Base-by-base conservation (phyloP, 2,888 invertebrate species). In the Drosophila nr. fundita region DNA sequence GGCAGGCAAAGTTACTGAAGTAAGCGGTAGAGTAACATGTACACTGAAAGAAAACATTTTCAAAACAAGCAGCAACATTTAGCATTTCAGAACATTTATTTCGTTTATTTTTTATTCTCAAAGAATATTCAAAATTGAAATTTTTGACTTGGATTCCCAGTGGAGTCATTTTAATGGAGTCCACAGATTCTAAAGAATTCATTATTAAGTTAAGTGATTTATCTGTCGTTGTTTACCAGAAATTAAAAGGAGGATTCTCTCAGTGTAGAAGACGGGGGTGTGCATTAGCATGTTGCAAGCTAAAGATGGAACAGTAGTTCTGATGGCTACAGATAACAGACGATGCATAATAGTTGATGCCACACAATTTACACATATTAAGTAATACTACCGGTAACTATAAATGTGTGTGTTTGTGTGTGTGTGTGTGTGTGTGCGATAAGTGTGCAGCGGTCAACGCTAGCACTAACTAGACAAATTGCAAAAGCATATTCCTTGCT, bases 311-410 rank as follows among this genome's bases (percentile, higher is more conserved):
- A 67, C 64, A 52, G 71, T 45, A 54, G 70, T 68, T 68, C 66
- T 78, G 85, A 85, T 89, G 85, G 80, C 73, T 63, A 58, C 68
- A 85, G 85, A 85, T 85, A 89, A 82, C 89, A 78, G 76, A 78
- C 83, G 80, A 89, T 90, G 86, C 86, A 80, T 88, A 89, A 81
- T 88, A 89, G 88, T 88, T 87, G 86, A 86, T 88, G 90, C 89
- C 90, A 80, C 89, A 87, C 89, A 90, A 90, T 89, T 89, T 90
- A 78, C 90, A 90, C 89, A 89, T 89, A 86, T 90, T 88, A 88
- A 88, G 80, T 88, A 84, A 86, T 87, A 82, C 88, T 79, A 79
- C 86, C 87, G 90, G 87, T 77, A 75, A 80, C 79, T 77, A 69
- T 55, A 66, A 63, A 76, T 66, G 54, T 68, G 68, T 48, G 61